phyloP scores from a whole-genome alignment of 2,113 vertebrate genomes.

The Orycteropus afer region DNA sequence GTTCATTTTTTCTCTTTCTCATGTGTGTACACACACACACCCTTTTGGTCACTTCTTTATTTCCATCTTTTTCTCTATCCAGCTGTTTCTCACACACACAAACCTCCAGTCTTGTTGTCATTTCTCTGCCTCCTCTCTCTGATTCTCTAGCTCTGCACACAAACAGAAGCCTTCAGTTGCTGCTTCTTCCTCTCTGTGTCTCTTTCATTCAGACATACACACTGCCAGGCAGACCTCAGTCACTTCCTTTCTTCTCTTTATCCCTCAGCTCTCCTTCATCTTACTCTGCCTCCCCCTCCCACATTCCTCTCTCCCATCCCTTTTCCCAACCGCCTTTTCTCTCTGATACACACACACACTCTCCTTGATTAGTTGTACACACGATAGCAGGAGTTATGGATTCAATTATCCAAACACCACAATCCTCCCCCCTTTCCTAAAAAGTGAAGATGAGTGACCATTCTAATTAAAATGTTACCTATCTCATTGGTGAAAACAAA shows the following conservation, averaged over 20 bases:
- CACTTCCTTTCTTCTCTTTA: background rate
- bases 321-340: rapidly evolving
- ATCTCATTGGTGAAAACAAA: slow-evolving; percentile 34
- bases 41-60: background rate
- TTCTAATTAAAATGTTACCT: slow-evolving; percentile 65
- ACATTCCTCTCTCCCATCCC: background rate
- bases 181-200: background rate
- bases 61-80: background rate
- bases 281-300: background rate
- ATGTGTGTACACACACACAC: no score
- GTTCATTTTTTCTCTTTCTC: background rate
- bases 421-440: background rate
- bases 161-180: background rate
- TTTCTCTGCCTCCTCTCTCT: background rate
- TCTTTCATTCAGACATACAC: slow-evolving; percentile 1
- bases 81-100: slow-evolving; percentile 15
- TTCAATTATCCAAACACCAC: slow-evolving; percentile 59
- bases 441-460: slow-evolving; percentile 57
- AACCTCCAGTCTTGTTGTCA: background rate
- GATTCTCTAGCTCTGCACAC: background rate
- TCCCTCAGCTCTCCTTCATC: background rate
- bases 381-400: slow-evolving; percentile 59
- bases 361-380: background rate
- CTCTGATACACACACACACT: background rate
- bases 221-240: background rate